Percentiles rank a stretch among this genome's conserved stretches.
These are phyloP conservation scores for Strix uralensis DNA, from an alignment of 2,113 vertebrate genomes.

Conservation along the genomic window DNA sequence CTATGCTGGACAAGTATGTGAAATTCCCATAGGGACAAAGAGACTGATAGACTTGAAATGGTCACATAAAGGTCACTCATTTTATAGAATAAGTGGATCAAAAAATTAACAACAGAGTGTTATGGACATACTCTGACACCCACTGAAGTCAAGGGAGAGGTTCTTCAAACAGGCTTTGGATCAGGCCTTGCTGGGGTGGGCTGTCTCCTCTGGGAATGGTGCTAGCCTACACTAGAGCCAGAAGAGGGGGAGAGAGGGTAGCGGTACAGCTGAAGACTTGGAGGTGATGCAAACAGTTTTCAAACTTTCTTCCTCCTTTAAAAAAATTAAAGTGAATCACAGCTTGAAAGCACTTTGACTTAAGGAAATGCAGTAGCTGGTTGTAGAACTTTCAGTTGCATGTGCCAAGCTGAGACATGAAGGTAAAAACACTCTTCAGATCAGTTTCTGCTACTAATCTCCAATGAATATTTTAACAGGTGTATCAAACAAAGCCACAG, in stretches of 20 bases:
- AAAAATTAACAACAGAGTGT: neutral
- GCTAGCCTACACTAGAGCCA: neutral
- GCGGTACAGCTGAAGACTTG: neutral
- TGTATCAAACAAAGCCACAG: neutral
- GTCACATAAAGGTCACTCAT: neutral
- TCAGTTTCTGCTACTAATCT: neutral
- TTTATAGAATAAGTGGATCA: neutral
- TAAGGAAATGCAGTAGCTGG: neutral
- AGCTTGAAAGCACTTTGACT: neutral
- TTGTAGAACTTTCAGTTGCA: neutral
- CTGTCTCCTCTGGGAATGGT: neutral
- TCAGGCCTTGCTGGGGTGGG: neutral
- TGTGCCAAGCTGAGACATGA: neutral
- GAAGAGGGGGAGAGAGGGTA: neutral
- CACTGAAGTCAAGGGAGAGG: neutral
- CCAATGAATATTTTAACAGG: neutral
- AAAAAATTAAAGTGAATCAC: neutral
- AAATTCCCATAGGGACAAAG: neutral
- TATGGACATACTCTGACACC: neutral
- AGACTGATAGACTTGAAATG: neutral
- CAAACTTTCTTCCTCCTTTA: neutral
- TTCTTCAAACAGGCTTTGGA: neutral
- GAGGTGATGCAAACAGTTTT: neutral
- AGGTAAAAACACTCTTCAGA: neutral
- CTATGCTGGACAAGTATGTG: neutral